phyloP scores from a whole-genome alignment of 2,888 invertebrate species.

The Hartigia nigra region DNA sequence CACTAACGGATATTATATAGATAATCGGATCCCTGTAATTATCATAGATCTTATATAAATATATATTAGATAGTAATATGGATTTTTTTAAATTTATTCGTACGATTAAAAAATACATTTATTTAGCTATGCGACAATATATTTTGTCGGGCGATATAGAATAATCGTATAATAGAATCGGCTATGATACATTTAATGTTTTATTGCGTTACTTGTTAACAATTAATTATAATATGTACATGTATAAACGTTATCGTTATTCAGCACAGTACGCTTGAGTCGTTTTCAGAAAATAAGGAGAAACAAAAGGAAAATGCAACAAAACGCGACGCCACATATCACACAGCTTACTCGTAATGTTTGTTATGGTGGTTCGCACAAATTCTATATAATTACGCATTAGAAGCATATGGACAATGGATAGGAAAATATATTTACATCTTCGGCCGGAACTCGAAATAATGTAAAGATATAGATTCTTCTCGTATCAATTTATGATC shows the following conservation, averaged over 20 bases:
- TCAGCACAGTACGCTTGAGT: neutral
- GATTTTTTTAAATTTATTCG: slow-evolving; percentile 29
- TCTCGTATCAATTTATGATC: neutral
- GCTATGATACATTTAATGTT: slow-evolving; percentile 5
- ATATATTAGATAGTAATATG: neutral
- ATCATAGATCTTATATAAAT: neutral
- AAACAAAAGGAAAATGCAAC: neutral
- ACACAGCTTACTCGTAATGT: neutral
- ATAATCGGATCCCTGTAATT: neutral
- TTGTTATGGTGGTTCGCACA: neutral
- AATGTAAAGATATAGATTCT: slow-evolving; percentile 6
- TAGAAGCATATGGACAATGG: slow-evolving; percentile 68
- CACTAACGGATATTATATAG: neutral
- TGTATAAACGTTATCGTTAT: neutral
- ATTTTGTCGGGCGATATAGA: neutral
- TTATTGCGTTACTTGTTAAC: slow-evolving; percentile 1
- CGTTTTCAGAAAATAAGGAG: neutral
- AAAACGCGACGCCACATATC: neutral
- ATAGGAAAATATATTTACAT: slow-evolving; percentile 12
- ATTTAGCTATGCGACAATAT: slow-evolving; percentile 8
- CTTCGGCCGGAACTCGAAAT: slow-evolving; percentile 19
- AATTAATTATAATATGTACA: neutral
- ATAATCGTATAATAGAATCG: neutral
- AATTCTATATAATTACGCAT: neutral
- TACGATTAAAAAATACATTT: slow-evolving; percentile 36